Evolutionary conservation across 37 sponge, comb jelly and placozoan species (phyloP).

Genomic region (Ianthella basta): DNA sequence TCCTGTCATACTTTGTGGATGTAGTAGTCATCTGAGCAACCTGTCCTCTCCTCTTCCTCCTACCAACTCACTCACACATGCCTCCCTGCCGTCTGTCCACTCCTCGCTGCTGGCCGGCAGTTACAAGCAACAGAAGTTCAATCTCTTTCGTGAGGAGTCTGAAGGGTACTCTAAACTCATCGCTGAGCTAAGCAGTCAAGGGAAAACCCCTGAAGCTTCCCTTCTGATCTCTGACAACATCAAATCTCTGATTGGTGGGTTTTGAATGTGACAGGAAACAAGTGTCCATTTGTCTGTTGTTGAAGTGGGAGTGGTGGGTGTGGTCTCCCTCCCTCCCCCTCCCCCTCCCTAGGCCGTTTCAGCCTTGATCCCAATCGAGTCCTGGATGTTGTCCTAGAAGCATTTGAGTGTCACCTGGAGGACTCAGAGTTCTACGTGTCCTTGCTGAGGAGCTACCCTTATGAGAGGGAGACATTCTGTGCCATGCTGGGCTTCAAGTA

Average conservation of each 20-base stretch:
- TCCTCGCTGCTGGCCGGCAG: slow-evolving; percentile 22
- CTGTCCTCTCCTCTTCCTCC: too few relatives aligned
- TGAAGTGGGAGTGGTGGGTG: not conserved
- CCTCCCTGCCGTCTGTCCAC: not conserved
- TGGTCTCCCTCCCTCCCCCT: not conserved
- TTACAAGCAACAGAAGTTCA: slow-evolving; percentile 99
- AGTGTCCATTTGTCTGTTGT: not conserved
- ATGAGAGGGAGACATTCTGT: slow-evolving; percentile 76
- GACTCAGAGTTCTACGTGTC: slow-evolving; percentile 78
- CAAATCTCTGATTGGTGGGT: slow-evolving; percentile 85
- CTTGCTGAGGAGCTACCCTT: slow-evolving; percentile 76
- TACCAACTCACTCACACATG: not conserved
- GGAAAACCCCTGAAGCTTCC: slow-evolving; percentile 18
- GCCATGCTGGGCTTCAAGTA: slow-evolving; percentile 95
- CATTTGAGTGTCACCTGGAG: slow-evolving; percentile 85
- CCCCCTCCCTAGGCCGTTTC: slow-evolving; percentile 77
- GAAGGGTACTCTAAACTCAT: slow-evolving; percentile 97
- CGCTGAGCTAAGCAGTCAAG: slow-evolving; percentile 81
- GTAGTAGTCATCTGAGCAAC: too few relatives aligned
- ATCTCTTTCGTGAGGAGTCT: slow-evolving; percentile 96
- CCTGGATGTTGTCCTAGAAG: slow-evolving; percentile 91
- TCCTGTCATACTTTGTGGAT: too few relatives aligned
- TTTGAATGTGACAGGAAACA: not conserved
- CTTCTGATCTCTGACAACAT: slow-evolving; percentile 70
- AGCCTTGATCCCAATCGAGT: slow-evolving; percentile 97